Conservation (phyloP, 2,888 invertebrate species). For the Drosophila kambysellisi region DNA sequence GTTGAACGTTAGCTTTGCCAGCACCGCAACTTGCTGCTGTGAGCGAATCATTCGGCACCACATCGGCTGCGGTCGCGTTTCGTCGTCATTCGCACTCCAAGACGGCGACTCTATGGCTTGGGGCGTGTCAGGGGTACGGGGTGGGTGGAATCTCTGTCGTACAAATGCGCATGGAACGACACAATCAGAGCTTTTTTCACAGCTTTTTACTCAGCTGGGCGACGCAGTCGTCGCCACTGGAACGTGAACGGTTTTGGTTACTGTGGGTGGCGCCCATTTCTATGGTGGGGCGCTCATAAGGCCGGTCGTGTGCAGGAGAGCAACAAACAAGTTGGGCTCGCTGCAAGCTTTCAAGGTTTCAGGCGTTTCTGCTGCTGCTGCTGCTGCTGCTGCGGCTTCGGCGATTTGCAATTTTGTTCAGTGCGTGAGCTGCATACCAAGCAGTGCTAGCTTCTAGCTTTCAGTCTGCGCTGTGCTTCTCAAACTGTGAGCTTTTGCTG, state of each 20-base stretch:
- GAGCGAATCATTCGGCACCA: slow-evolving; percentile 26
- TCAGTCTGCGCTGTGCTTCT: background rate
- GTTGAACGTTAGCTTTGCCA: slow-evolving; percentile 43
- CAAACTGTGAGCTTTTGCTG: slow-evolving; percentile 15
- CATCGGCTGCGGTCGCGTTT: slow-evolving; percentile 33
- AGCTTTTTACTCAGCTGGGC: slow-evolving; percentile 58
- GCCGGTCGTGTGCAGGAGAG: slow-evolving; percentile 47
- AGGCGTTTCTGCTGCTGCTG: slow-evolving; percentile 45
- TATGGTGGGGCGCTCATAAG: slow-evolving; percentile 11
- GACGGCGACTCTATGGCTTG: slow-evolving; percentile 3
- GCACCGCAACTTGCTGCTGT: slow-evolving; percentile 56
- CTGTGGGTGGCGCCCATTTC: slow-evolving; percentile 52
- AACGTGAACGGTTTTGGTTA: slow-evolving; percentile 29
- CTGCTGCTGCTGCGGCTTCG: slow-evolving; percentile 25
- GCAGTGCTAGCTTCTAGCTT: slow-evolving; percentile 1
- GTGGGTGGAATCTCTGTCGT: background rate
- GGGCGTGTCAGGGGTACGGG: background rate
- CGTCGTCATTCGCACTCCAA: slow-evolving; percentile 8
- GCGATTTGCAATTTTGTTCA: slow-evolving; percentile 51
- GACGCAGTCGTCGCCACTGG: slow-evolving; percentile 41
- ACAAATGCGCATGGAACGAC: slow-evolving; percentile 46
- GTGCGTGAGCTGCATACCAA: slow-evolving; percentile 38
- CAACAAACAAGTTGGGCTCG: slow-evolving; percentile 41
- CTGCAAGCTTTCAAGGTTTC: slow-evolving; percentile 65
- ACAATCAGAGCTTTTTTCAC: slow-evolving; percentile 38